Percentiles rank a stretch among this genome's conserved stretches.
These are phyloP conservation scores for Etheostoma spectabile DNA, from an alignment of 2,113 vertebrate species.

Conservation along the genomic window DNA sequence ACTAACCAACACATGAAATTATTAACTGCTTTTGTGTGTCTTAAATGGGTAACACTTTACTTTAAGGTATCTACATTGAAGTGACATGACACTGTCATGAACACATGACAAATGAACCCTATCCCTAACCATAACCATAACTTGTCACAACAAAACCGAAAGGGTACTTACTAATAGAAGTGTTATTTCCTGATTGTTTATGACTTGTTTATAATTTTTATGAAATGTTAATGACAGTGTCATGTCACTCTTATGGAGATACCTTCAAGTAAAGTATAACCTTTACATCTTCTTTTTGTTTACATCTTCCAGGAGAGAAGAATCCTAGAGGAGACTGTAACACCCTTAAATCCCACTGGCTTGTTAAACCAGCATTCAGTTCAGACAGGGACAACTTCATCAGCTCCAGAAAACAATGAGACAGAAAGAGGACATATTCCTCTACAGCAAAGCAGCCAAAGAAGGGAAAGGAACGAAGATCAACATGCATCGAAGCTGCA, in stretches of 20 bases:
- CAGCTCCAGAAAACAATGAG: conserved; percentile 42
- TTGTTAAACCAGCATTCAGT: conserved; percentile 64
- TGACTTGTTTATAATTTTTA: too few relatives aligned
- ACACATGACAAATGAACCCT: too few relatives aligned
- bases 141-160: too few relatives aligned
- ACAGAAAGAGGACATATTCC: background rate
- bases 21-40: background rate
- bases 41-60: background rate
- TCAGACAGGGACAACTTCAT: conserved; percentile 26
- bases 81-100: too few relatives aligned
- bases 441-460: conserved; percentile 67
- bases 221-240: too few relatives aligned
- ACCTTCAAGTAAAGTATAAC: too few relatives aligned
- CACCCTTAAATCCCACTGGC: conserved; percentile 82
- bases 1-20: background rate
- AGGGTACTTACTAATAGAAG: too few relatives aligned
- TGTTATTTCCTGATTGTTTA: too few relatives aligned
- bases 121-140: too few relatives aligned
- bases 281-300: background rate
- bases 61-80: too few relatives aligned
- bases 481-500: conserved; percentile 81
- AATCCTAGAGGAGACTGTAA: conserved; percentile 95
- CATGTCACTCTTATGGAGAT: too few relatives aligned
- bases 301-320: conserved; percentile 87
- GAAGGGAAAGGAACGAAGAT: conserved; percentile 51